phyloP scores from a whole-genome alignment of 2,113 vertebrate species.

The Oreochromis niloticus region DNA sequence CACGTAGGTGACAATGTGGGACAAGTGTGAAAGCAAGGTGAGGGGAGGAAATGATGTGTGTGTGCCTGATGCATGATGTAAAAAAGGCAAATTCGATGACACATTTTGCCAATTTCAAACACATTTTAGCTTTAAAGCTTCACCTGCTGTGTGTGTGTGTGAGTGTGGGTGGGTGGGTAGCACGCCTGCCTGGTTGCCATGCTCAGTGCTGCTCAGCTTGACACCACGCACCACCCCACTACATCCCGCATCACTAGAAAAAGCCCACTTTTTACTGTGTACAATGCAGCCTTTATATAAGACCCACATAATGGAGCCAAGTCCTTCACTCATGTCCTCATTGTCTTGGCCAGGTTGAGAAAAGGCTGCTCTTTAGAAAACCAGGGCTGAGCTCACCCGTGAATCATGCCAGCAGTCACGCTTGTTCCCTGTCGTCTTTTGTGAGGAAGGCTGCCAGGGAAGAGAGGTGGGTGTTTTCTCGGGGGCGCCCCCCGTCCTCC shows the following conservation, averaged over 20 bases:
- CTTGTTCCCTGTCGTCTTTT: conserved; percentile 8
- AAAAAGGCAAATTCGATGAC: not conserved
- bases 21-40: not conserved
- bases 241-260: conserved; percentile 1
- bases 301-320: conserved; percentile 44
- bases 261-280: conserved; percentile 8
- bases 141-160: not conserved
- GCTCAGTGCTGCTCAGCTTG: not conserved
- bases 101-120: not conserved
- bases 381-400: conserved; percentile 53
- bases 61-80: not conserved
- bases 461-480: not conserved
- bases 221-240: conserved; percentile 6
- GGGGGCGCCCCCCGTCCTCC: not conserved
- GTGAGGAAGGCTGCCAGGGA: not conserved
- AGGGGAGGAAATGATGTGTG: not conserved
- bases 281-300: conserved; percentile 58
- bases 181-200: conserved; percentile 21
- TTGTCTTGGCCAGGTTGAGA: conserved; percentile 65
- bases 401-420: conserved; percentile 55
- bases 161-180: not conserved
- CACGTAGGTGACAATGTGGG: not conserved
- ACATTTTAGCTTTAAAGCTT: not conserved
- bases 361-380: conserved; percentile 67
- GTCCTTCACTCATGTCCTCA: conserved; percentile 65